These are phyloP conservation scores for Gnathonemus longibarbis DNA, from an alignment of 2,113 vertebrate species.

Conservation along the genomic window DNA sequence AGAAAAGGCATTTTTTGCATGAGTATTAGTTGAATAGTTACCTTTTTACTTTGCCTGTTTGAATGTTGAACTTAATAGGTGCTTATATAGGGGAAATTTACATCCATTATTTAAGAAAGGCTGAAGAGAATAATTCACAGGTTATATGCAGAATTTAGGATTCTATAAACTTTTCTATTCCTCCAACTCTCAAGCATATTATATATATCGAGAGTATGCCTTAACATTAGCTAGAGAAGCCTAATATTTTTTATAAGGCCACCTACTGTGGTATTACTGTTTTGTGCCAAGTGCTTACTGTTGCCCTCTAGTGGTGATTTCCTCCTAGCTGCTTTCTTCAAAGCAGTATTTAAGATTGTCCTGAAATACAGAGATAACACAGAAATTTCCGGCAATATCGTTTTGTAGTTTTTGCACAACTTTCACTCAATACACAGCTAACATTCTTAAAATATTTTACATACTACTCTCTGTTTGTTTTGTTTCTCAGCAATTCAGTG, in stretches of 20 bases:
- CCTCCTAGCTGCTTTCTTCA: neutral
- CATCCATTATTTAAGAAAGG: neutral
- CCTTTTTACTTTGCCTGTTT: neutral
- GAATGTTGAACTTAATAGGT: neutral
- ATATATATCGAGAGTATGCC: neutral
- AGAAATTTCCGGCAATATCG: neutral
- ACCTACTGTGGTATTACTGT: neutral
- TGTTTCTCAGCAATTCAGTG: neutral
- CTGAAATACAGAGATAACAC: neutral
- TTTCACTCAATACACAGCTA: neutral
- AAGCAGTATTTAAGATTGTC: neutral
- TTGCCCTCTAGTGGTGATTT: conserved; percentile 1
- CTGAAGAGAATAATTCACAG: neutral
- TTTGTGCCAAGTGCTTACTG: neutral
- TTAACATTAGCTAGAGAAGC: neutral
- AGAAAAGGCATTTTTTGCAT: neutral
- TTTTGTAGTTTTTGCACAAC: conserved; percentile 5
- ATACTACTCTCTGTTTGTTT: neutral
- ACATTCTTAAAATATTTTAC: conserved; percentile 2
- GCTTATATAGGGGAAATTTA: neutral
- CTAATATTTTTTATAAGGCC: neutral
- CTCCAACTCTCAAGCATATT: neutral
- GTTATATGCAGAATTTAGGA: neutral
- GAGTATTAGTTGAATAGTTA: neutral
- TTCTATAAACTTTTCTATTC: neutral